A percentile compares a stretch with the other conserved stretches of the same genome.
These are phyloP conservation scores for human (Homo sapiens) DNA, from an alignment of 2,113 vertebrate genomes.

Conservation along the genomic window DNA sequence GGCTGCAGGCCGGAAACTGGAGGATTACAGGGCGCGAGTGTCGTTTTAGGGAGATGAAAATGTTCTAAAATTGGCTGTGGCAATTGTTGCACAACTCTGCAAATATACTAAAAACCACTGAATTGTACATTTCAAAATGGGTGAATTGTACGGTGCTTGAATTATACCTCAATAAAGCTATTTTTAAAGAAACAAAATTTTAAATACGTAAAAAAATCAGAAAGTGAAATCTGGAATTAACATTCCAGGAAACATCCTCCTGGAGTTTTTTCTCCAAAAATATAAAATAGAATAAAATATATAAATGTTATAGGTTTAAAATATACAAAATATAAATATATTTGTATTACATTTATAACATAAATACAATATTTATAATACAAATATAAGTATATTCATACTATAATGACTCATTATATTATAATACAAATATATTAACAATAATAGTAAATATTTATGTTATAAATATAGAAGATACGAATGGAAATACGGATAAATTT, in stretches of 20 bases:
- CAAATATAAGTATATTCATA: no score
- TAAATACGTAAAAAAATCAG: background rate
- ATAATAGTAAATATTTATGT: background rate
- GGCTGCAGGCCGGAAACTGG: background rate
- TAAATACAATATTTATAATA: no score
- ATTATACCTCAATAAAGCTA: background rate
- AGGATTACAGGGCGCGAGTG: background rate
- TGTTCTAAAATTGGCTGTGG: background rate
- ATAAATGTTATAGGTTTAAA: background rate
- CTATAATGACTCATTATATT: no score
- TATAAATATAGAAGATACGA: background rate
- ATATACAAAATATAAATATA: background rate
- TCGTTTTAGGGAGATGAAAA: background rate
- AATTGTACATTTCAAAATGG: background rate
- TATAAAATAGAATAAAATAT: background rate
- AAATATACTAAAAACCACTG: background rate
- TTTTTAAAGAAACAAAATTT: slow-evolving; percentile 7
- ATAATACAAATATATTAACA: background rate
- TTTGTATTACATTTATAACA: background rate
- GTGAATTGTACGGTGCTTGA: background rate
- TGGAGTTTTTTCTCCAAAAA: background rate
- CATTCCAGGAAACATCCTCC: background rate
- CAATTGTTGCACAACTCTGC: background rate
- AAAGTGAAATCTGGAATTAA: slow-evolving; percentile 8
- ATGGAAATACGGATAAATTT: background rate